Conservation (phyloP, 2,888 invertebrate genomes). For the Leistus spinibarbis region DNA sequence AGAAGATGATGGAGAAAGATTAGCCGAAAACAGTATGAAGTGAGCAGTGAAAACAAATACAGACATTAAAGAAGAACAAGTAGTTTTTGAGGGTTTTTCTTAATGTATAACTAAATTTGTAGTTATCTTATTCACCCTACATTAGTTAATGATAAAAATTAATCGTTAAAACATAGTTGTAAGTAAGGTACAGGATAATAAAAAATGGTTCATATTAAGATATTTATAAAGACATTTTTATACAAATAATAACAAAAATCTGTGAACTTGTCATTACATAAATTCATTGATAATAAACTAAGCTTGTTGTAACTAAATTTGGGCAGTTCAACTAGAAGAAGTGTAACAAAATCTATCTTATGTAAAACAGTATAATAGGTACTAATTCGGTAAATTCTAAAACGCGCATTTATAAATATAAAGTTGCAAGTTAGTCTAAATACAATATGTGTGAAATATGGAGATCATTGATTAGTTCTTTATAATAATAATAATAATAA, state of each 20-base stretch:
- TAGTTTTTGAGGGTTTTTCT: too few species aligned
- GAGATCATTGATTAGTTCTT: conserved; percentile 32
- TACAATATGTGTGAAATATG: conserved; percentile 24
- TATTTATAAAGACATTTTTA: conserved; percentile 22
- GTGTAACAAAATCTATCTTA: conserved; percentile 11
- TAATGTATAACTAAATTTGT: too few species aligned
- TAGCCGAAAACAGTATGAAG: too few species aligned
- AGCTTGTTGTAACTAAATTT: neutral
- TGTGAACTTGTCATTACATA: neutral
- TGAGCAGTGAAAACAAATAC: too few species aligned
- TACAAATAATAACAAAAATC: conserved; percentile 12
- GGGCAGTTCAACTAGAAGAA: neutral
- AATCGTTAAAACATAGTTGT: too few species aligned
- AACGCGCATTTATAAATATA: conserved; percentile 29
- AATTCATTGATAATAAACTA: neutral
- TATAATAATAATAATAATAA: conserved; percentile 5
- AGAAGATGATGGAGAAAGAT: too few species aligned
- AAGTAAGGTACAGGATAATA: neutral
- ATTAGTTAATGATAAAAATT: too few species aligned
- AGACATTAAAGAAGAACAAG: too few species aligned
- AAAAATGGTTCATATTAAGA: conserved; percentile 1
- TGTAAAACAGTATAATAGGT: neutral
- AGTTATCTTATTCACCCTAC: too few species aligned
- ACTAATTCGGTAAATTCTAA: conserved; percentile 4
- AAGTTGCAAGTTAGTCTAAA: conserved; percentile 35